Conservation (phyloP, 64 coral and sea anemone genomes). For the Hydrozoanthus tunicans region DNA sequence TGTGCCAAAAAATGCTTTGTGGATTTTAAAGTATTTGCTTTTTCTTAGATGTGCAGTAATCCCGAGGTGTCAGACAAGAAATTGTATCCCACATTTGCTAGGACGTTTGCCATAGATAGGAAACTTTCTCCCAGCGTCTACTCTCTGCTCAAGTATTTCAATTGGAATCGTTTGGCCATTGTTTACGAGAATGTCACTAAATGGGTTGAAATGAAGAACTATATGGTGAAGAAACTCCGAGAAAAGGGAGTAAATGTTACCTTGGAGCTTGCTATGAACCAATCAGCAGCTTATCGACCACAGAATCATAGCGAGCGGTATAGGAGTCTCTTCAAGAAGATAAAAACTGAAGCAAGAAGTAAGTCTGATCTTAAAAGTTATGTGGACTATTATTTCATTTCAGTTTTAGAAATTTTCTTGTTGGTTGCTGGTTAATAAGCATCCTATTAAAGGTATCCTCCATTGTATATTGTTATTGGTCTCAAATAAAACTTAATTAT, state of each 20-base stretch:
- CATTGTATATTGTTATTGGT: too few relatives aligned
- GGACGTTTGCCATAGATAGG: slow-evolving; percentile 84
- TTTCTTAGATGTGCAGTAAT: slow-evolving; percentile 84
- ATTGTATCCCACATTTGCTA: slow-evolving; percentile 81
- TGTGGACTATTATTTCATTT: not conserved
- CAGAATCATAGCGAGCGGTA: slow-evolving; percentile 63
- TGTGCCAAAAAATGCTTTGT: not conserved
- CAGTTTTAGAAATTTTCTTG: not conserved
- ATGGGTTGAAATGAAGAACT: slow-evolving; percentile 91
- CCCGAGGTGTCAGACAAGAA: slow-evolving; percentile 83
- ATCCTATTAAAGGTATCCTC: too few relatives aligned
- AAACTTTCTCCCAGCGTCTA: slow-evolving; percentile 73
- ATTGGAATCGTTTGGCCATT: slow-evolving; percentile 83
- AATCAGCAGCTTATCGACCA: slow-evolving; percentile 59
- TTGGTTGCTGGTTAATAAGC: not conserved
- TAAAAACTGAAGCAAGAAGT: slow-evolving; percentile 52
- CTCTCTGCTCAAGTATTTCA: slow-evolving; percentile 78
- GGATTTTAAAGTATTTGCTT: not conserved
- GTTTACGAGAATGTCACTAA: slow-evolving; percentile 94
- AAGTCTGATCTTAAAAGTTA: not conserved
- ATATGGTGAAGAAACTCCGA: slow-evolving; percentile 65
- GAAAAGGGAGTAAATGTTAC: slow-evolving; percentile 75
- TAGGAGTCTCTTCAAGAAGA: slow-evolving; percentile 55
- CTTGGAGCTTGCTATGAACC: slow-evolving; percentile 60
- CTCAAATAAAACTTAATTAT: too few relatives aligned